These are phyloP conservation scores for Lucifuga dentata DNA, from an alignment of 2,113 vertebrate species.

Conservation along the genomic window DNA sequence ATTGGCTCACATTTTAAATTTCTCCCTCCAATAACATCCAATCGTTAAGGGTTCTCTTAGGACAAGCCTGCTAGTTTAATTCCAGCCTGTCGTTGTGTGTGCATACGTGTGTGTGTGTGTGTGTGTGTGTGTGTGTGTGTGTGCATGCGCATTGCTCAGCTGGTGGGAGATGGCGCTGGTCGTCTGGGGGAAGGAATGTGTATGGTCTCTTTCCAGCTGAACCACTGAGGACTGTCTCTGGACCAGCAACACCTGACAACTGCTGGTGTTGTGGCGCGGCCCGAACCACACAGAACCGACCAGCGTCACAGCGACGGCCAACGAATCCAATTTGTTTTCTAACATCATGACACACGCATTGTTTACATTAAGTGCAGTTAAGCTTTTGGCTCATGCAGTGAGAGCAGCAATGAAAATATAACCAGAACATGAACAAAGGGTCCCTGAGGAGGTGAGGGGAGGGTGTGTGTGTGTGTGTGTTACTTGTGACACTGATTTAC, in stretches of 20 bases:
- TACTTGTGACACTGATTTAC: constrained; percentile 65
- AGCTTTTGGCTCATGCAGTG: constrained; percentile 27
- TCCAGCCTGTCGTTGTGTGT: constrained; percentile 52
- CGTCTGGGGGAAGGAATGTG: constrained; percentile 81
- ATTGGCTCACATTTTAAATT: constrained; percentile 81
- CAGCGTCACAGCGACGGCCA: constrained; percentile 12
- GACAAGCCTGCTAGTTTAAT: constrained; percentile 61
- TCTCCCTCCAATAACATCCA: constrained; percentile 71
- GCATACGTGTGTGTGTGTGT: constrained; percentile 11
- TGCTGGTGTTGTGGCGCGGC: constrained; percentile 18
- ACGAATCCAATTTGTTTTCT: constrained; percentile 36
- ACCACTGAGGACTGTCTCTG: constrained; percentile 60
- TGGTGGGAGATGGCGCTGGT: constrained; percentile 75
- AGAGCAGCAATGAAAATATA: constrained; percentile 48
- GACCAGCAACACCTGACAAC: constrained; percentile 62
- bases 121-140: constrained; percentile 10
- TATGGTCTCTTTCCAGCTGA: constrained; percentile 78
- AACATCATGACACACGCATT: constrained; percentile 37
- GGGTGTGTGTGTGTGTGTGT: constrained; percentile 26
- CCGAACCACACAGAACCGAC: constrained; percentile 37
- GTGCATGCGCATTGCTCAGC: constrained; percentile 46
- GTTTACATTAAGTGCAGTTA: constrained; percentile 41
- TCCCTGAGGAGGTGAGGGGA: constrained; percentile 45
- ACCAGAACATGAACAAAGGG: constrained; percentile 52
- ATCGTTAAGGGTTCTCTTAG: constrained; percentile 64